A percentile compares a stretch with the other conserved stretches of the same genome.
Conservation (phyloP, 2,113 vertebrate species). For the Tragelaphus scriptus region DNA sequence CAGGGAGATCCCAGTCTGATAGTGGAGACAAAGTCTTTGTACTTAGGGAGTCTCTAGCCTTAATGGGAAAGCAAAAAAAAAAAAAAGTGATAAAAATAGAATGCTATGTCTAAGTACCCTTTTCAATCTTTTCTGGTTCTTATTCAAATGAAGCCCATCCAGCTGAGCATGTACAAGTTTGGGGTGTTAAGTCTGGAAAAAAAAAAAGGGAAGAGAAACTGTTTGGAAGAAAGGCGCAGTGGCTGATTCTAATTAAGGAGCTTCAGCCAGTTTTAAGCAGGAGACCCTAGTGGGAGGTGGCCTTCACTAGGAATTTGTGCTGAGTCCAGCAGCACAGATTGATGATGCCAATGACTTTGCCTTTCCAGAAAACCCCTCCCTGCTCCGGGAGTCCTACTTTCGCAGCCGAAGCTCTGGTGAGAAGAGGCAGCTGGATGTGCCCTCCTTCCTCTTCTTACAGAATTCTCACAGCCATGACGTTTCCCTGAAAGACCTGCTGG, state of each 20-base stretch:
- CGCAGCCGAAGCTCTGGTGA: neutral
- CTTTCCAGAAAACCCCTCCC: conserved; percentile 57
- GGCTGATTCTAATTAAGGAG: neutral
- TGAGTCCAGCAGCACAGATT: neutral
- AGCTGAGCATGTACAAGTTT: neutral
- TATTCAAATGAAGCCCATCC: neutral
- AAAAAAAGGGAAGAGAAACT: neutral
- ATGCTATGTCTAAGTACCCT: neutral
- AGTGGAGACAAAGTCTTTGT: neutral
- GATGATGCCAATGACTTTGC: neutral
- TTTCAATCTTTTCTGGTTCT: neutral
- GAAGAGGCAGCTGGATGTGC: neutral
- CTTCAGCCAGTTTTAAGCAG: neutral
- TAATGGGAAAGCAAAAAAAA: neutral
- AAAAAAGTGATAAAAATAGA: neutral
- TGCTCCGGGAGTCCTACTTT: neutral
- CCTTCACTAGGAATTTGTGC: neutral
- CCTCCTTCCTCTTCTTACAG: conserved; percentile 2
- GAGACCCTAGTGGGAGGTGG: neutral
- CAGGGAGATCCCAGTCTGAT: neutral
- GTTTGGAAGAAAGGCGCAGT: neutral
- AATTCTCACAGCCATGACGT: neutral
- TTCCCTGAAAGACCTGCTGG: conserved; percentile 59
- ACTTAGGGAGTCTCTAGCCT: neutral
- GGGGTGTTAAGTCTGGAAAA: neutral